Conservation (phyloP, 2,113 vertebrate genomes). For the Eudyptes chrysolophus region DNA sequence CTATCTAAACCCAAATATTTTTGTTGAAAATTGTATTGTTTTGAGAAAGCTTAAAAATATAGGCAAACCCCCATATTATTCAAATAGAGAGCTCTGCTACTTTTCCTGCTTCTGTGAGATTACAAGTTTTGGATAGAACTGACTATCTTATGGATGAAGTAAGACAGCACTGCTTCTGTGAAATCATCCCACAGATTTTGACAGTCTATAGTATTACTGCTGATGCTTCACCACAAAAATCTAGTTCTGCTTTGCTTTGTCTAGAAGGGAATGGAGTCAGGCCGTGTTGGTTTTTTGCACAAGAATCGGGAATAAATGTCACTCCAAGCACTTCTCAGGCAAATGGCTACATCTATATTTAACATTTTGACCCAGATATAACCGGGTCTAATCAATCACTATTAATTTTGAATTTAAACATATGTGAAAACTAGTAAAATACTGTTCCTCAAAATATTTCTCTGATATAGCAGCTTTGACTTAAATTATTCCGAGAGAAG, state of each 20-base stretch:
- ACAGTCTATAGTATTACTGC: neutral
- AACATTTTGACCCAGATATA: neutral
- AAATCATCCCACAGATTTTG: neutral
- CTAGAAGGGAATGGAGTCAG: neutral
- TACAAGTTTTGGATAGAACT: neutral
- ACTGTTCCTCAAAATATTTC: neutral
- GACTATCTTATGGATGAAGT: neutral
- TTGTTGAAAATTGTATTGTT: neutral
- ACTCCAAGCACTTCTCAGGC: neutral
- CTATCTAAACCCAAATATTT: neutral
- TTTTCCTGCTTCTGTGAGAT: neutral
- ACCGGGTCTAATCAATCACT: neutral
- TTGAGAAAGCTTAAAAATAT: neutral
- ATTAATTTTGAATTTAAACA: neutral
- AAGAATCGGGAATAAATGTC: neutral
- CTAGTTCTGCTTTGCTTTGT: neutral
- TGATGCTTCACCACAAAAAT: neutral
- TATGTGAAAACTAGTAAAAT: neutral
- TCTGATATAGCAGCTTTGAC: neutral
- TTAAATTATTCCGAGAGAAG: neutral
- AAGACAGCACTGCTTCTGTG: neutral
- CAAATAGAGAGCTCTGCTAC: neutral
- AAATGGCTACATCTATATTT: neutral
- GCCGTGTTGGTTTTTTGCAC: neutral
- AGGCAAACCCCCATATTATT: neutral